Base-by-base conservation (phyloP, 37 sponge, comb jelly and placozoan species). In the Crambe crambe region DNA sequence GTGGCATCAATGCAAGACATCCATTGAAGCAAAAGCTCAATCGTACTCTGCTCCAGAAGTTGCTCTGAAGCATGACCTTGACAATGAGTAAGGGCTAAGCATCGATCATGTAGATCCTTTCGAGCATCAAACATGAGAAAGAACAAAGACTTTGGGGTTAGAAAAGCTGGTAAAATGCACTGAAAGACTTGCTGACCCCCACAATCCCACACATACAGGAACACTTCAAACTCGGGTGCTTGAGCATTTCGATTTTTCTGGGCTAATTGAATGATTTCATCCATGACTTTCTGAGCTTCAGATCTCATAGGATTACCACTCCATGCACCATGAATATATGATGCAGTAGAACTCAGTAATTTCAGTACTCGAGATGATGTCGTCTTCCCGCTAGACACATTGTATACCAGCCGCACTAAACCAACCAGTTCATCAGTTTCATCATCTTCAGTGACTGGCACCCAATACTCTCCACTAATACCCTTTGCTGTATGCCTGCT, bases 201-300 rank as follows among this genome's bases (percentile, higher is more conserved):
- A 89, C 89, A 78, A 63, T 89, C 89, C 88, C 88, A 88, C 18
- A 82, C 32, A 54, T 76, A 58, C 36, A 87, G 37, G 27, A 68
- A 31, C 1, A 79, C 69, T 27, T 80, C 72, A 3, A 18, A 64
- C 23, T 77, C 64, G 6, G 51, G 51, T 6, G 51, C 51, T 47
- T 47, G 6, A 12, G 12, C 12, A 12, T 47, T 12, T 15, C 10
- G 51, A 18, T 47, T 47, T 15, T 15, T 6, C 12, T 47, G 6
- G 51, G 51, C 51, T 47, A 15, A 15, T 47, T 47, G 6, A 12
- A 47, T 47, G 51, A 47, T 12, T 15, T 47, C 51, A 47, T 6
- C 51, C 12, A 47, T 47, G 12, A 47, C 12, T 12, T 47, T 47
- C 12, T 47, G 51, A 47, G 51, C 51, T 6, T 6, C 51, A 47